phyloP scores from a whole-genome alignment of 2,113 vertebrate species.

The Calyptomena viridis region DNA sequence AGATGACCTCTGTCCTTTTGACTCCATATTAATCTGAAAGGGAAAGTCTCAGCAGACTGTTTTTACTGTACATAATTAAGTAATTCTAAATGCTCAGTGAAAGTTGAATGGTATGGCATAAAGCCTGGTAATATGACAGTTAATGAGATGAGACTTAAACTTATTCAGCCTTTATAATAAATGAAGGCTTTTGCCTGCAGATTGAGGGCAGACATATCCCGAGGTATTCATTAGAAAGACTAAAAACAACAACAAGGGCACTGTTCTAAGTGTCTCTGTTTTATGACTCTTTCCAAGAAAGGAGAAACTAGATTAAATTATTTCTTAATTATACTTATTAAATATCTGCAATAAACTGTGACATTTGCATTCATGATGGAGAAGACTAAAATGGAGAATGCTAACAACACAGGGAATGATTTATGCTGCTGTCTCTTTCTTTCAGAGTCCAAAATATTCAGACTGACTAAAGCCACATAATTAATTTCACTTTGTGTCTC shows the following conservation, averaged over 20 bases:
- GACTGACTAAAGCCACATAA: background rate
- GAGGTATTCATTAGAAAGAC: conserved; percentile 47
- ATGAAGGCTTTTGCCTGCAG: conserved; percentile 62
- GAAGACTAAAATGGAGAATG: background rate
- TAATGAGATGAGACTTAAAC: conserved; percentile 73
- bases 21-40: conserved; percentile 60
- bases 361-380: conserved; percentile 24
- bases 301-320: conserved; percentile 35
- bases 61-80: conserved; percentile 77
- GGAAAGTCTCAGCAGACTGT: conserved; percentile 61
- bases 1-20: conserved; percentile 60
- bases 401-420: background rate
- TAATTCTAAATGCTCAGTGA: conserved; percentile 70
- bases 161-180: conserved; percentile 66
- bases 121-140: conserved; percentile 69
- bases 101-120: conserved; percentile 68
- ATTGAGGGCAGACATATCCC: conserved; percentile 32
- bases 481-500: background rate
- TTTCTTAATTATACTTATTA: conserved; percentile 56
- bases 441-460: conserved; percentile 5
- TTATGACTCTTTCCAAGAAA: conserved; percentile 20
- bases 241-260: conserved; percentile 13
- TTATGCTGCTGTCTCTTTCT: background rate
- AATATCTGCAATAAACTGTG: conserved; percentile 12
- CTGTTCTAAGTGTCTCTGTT: conserved; percentile 26